Base-by-base conservation (phyloP, 1,140 invertebrate species). In the Augochlora pura region DNA sequence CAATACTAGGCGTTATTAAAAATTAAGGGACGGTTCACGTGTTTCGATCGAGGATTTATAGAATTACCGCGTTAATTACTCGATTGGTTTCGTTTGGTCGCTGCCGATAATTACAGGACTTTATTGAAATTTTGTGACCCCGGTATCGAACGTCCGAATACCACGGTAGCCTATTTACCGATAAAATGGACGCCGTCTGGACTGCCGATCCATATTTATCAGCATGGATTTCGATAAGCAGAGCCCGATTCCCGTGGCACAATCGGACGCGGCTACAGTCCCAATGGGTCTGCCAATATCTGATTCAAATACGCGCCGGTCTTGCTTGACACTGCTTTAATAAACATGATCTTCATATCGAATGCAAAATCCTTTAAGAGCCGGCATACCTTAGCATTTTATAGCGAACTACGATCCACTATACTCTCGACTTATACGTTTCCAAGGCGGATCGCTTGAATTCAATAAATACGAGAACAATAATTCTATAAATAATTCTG, bases 61-160 rank as follows among this genome's bases (percentile, higher is more conserved):
- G 18, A 7, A 18, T 63, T 21, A 14, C 3, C 18, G 18, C n/a
- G 46, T 71, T 77, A 70, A 77, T 70, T 70, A 38, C 16, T 27
- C 42, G 46, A 71, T 57, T 64, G 57, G 38, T 9, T n/a, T 49
- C 25, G 16, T 42, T 27, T 10, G 16, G 42, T 46, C 42, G 42
- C 14, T 12, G 18, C 16, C 23, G 12, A 77, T 62, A 77, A 77
- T 70, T 25, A 52, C 10, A 3, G 57, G 52, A 52, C 39, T 70
- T 63, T 72, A 77, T 77, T 77, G 57, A 63, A 77, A 71, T 77
- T 68, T 69, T 32, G n/a, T 39, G 21, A 32, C 8, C 65, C 65
- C 16, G 9, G 42, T 46, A 60, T 60, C n/a, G 39, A 60, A 23
- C 42, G 46, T 3, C 21, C 0, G 1, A 21, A 8, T 27, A n/a